Conservation (phyloP, 2,797 vertebrate genomes). For the Picus viridis region DNA sequence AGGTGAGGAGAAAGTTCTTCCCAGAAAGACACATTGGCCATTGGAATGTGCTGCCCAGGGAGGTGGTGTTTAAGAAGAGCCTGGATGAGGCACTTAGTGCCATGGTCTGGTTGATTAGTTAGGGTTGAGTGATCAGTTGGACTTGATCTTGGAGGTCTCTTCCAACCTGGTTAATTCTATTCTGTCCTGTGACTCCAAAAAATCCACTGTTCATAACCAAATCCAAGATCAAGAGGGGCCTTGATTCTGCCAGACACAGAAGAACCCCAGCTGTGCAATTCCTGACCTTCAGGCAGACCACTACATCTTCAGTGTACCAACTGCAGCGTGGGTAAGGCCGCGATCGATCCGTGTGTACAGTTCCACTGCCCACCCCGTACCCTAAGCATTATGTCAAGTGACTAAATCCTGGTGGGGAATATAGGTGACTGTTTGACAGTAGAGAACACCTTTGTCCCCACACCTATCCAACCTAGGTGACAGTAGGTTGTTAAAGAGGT, state of each 20-base stretch:
- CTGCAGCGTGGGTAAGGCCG: background rate
- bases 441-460: background rate
- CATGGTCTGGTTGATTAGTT: too few relatives aligned
- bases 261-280: background rate
- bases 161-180: too few relatives aligned
- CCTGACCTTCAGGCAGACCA: background rate
- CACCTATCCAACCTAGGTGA: background rate
- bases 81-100: too few relatives aligned
- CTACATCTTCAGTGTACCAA: background rate
- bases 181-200: background rate
- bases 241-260: background rate
- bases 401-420: background rate
- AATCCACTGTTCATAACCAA: background rate
- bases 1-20: too few relatives aligned
- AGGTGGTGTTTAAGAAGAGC: too few relatives aligned
- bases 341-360: rapidly evolving
- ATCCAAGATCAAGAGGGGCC: background rate
- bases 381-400: background rate
- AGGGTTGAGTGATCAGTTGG: too few relatives aligned
- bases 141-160: too few relatives aligned
- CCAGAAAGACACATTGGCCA: too few relatives aligned
- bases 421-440: background rate
- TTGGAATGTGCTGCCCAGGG: too few relatives aligned
- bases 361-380: background rate
- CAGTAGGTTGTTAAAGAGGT: background rate